phyloP scores from a whole-genome alignment of 2,797 vertebrate genomes.

The Phrynocephalus forsythii region DNA sequence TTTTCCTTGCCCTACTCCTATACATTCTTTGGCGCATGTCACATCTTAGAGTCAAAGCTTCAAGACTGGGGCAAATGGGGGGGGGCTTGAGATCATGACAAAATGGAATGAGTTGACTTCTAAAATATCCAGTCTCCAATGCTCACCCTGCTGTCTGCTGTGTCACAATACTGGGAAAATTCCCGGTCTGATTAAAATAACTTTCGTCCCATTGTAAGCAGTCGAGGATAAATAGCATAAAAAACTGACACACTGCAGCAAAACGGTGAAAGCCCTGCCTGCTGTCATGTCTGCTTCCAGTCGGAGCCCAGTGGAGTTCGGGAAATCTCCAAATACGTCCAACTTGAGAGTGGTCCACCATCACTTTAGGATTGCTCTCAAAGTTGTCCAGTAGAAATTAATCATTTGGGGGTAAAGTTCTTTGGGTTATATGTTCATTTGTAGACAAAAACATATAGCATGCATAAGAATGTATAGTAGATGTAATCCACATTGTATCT shows the following conservation, averaged over 20 bases:
- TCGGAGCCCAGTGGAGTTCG: background rate
- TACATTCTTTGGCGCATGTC: background rate
- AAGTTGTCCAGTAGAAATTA: background rate
- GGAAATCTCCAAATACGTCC: background rate
- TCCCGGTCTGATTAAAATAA: background rate
- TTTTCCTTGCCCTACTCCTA: background rate
- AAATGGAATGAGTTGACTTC: background rate
- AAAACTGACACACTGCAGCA: background rate
- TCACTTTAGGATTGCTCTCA: background rate
- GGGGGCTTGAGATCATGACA: background rate
- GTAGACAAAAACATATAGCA: rapidly evolving
- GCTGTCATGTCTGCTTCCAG: background rate
- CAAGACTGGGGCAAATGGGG: too few relatives aligned
- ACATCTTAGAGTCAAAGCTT: background rate
- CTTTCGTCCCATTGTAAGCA: background rate
- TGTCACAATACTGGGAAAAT: background rate
- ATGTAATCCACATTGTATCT: background rate
- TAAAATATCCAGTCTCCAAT: background rate
- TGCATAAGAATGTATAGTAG: background rate
- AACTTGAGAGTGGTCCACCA: background rate
- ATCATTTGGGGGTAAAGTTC: too few relatives aligned
- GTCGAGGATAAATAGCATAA: background rate
- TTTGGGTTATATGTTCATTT: background rate
- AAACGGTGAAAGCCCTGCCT: background rate
- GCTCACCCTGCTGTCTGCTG: background rate